A percentile compares a stretch with the other conserved stretches of the same genome.
Evolutionary conservation across 2,888 invertebrate species (phyloP).

Genomic region (Chouioia cunea): DNA sequence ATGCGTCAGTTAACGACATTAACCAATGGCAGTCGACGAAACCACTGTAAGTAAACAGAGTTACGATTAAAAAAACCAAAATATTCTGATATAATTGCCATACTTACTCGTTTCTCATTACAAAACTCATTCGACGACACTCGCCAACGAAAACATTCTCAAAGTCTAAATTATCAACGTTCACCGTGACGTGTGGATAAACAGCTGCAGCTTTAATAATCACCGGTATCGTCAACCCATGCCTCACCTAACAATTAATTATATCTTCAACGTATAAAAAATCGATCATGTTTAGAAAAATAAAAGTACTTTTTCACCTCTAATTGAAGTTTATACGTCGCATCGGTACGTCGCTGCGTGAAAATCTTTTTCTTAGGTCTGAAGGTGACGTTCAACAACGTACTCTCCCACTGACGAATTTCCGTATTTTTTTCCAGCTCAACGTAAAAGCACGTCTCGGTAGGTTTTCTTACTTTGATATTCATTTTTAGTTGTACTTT

Average conservation of each 20-base stretch:
- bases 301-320: conserved; percentile 24
- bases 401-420: conserved; percentile 70
- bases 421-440: conserved; percentile 62
- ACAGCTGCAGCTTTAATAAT: conserved; percentile 73
- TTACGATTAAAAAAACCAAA: not conserved
- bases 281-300: not conserved
- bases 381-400: conserved; percentile 71
- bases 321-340: conserved; percentile 29
- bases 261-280: not conserved
- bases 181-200: conserved; percentile 71
- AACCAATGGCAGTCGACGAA: conserved; percentile 73
- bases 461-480: conserved; percentile 49
- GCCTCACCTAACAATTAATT: conserved; percentile 68
- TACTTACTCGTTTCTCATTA: conserved; percentile 72
- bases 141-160: conserved; percentile 74
- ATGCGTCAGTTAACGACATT: conserved; percentile 56
- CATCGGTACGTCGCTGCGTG: conserved; percentile 7
- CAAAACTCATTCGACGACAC: conserved; percentile 71
- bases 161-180: conserved; percentile 70
- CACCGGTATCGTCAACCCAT: conserved; percentile 74
- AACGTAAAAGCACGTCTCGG: conserved; percentile 59
- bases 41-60: conserved; percentile 67
- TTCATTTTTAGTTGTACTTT: conserved; percentile 66
- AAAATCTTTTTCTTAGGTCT: conserved; percentile 68
- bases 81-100: conserved; percentile 10